These are phyloP conservation scores for Epinephelus malabaricus DNA, from an alignment of 2,797 vertebrate genomes.

Conservation along the genomic window DNA sequence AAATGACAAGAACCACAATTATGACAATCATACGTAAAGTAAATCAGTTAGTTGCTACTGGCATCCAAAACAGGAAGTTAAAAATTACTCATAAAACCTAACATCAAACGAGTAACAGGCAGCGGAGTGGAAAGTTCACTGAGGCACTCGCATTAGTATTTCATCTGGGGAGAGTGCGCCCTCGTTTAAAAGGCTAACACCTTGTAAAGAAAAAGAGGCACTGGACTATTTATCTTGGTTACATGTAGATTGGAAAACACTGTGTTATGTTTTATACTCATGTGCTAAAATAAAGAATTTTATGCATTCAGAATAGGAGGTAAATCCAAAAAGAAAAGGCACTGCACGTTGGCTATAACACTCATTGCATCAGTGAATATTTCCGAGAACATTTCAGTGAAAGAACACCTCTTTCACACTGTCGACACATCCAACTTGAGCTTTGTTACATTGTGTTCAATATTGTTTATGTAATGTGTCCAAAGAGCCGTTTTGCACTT, in stretches of 20 bases:
- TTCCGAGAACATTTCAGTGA: not conserved
- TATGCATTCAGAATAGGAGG: not conserved
- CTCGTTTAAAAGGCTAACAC: slow-evolving; percentile 66
- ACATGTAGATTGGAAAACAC: not conserved
- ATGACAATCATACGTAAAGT: slow-evolving; percentile 26
- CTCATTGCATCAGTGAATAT: not conserved
- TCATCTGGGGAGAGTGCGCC: slow-evolving; percentile 36
- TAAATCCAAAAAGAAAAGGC: not conserved
- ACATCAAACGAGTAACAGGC: slow-evolving; percentile 75
- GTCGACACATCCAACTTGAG: slow-evolving; percentile 1
- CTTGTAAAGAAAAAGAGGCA: slow-evolving; percentile 64
- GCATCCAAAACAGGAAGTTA: slow-evolving; percentile 64
- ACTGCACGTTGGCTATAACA: not conserved
- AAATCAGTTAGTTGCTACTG: slow-evolving; percentile 46
- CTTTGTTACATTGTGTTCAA: slow-evolving; percentile 33
- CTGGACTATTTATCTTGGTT: slow-evolving; percentile 7
- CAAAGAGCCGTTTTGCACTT: slow-evolving; percentile 61
- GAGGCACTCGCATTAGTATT: slow-evolving; percentile 42
- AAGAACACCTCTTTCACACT: slow-evolving; percentile 4
- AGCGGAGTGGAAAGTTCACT: slow-evolving; percentile 50
- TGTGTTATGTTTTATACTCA: not conserved
- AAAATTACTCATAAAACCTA: slow-evolving; percentile 75
- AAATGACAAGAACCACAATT: slow-evolving; percentile 32
- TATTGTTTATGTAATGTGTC: slow-evolving; percentile 64
- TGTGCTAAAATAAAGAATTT: not conserved